phyloP scores from a whole-genome alignment of 1,140 invertebrate species.

The Penaeus chinensis region DNA sequence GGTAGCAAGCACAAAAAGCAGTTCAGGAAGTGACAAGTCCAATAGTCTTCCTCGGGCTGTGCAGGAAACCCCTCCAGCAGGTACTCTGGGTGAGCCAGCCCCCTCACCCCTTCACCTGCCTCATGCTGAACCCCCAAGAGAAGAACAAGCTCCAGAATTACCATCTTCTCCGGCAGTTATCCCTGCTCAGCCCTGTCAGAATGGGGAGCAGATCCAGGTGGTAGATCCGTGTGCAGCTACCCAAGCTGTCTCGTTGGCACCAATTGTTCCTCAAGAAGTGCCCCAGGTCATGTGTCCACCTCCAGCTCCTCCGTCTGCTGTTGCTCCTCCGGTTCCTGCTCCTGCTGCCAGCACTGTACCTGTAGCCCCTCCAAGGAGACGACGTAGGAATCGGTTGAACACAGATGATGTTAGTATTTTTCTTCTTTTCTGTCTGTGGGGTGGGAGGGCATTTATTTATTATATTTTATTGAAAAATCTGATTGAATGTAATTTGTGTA shows the following conservation, averaged over 20 bases:
- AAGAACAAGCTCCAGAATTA: neutral
- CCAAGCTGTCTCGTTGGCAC: too few species aligned
- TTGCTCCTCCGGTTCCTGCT: neutral
- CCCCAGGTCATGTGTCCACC: conserved; percentile 2
- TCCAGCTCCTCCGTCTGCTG: conserved; percentile 8
- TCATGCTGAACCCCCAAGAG: conserved; percentile 40
- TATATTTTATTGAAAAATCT: too few species aligned
- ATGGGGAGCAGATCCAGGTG: too few species aligned
- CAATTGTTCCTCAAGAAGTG: neutral
- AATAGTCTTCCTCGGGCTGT: conserved; percentile 48
- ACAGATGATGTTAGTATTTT: conserved; percentile 45
- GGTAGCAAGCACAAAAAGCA: conserved; percentile 89
- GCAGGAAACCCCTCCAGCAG: conserved; percentile 26
- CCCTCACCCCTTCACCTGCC: conserved; percentile 29
- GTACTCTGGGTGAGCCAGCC: neutral
- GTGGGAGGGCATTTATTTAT: too few species aligned
- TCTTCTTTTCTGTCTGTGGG: neutral
- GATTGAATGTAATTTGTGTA: too few species aligned
- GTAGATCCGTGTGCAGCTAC: too few species aligned
- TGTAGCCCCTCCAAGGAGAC: conserved; percentile 50
- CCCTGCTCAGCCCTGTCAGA: too few species aligned
- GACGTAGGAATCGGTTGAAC: conserved; percentile 37
- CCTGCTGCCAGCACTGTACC: conserved; percentile 20
- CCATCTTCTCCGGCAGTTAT: too few species aligned
- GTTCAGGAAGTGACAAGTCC: conserved; percentile 67